These are phyloP conservation scores for Caenorhabditis wallacei DNA, from an alignment of 2,888 invertebrate genomes.

Conservation along the genomic window DNA sequence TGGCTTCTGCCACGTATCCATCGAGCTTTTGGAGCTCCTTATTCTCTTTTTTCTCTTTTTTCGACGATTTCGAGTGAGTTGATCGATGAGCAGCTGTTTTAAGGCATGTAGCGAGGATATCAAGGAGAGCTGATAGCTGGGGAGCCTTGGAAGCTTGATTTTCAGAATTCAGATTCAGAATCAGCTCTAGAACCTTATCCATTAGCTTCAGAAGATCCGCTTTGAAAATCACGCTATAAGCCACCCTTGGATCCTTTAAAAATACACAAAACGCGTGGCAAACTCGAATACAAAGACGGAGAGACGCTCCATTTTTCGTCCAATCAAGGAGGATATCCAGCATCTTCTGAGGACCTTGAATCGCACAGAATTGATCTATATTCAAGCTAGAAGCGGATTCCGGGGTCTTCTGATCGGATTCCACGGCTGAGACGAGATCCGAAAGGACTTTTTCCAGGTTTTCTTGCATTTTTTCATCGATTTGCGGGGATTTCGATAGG, in stretches of 20 bases:
- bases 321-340: conserved; percentile 42
- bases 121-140: conserved; percentile 51
- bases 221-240: conserved; percentile 42
- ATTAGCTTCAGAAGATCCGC: conserved; percentile 40
- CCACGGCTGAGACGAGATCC: conserved; percentile 37
- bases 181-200: conserved; percentile 29
- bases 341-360: conserved; percentile 34
- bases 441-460: conserved; percentile 28
- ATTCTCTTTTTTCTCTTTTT: conserved; percentile 11
- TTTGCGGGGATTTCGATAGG: neutral
- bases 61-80: neutral
- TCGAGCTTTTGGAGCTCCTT: conserved; percentile 28
- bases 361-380: conserved; percentile 55
- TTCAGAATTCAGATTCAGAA: neutral
- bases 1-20: neutral
- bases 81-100: conserved; percentile 16
- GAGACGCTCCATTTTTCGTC: conserved; percentile 30
- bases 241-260: conserved; percentile 37
- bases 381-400: neutral
- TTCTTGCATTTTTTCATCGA: conserved; percentile 37
- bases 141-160: conserved; percentile 28
- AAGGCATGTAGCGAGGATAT: conserved; percentile 33
- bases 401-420: conserved; percentile 35
- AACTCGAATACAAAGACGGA: conserved; percentile 54
- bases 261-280: conserved; percentile 54